Conservation (phyloP, 2,113 vertebrate species). For the Sinocyclocheilus maitianheensis region DNA sequence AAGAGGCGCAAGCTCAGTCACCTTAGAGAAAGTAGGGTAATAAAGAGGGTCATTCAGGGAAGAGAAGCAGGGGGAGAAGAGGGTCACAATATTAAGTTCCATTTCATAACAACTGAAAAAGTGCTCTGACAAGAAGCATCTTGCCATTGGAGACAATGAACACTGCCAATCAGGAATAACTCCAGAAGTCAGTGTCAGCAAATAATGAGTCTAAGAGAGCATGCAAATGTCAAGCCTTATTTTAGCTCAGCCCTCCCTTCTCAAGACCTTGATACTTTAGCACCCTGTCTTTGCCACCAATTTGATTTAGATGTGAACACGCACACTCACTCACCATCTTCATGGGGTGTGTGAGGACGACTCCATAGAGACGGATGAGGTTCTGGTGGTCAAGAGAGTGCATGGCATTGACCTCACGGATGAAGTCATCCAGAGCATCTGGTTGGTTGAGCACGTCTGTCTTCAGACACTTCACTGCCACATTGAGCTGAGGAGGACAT, state of each 20-base stretch:
- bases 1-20: constrained; percentile 92
- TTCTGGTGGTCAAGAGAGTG: constrained; percentile 95
- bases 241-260: constrained; percentile 46
- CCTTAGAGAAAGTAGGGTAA: constrained; percentile 69
- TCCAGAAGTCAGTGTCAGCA: constrained; percentile 18
- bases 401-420: constrained; percentile 96
- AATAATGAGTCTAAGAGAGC: constrained; percentile 17
- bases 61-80: too few species aligned
- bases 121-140: background rate
- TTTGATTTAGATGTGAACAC: background rate
- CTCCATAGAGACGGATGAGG: constrained; percentile 94
- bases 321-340: constrained; percentile 84
- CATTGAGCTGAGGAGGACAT: constrained; percentile 79
- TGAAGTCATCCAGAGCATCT: constrained; percentile 93
- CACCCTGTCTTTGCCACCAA: constrained; percentile 19
- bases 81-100: background rate
- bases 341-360: constrained; percentile 96
- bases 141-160: constrained; percentile 6
- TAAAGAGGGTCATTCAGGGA: background rate
- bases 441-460: constrained; percentile 93
- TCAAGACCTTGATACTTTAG: constrained; percentile 29
- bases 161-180: constrained; percentile 32
- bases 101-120: background rate
- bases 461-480: constrained; percentile 97
- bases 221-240: constrained; percentile 54